Conservation (phyloP, 1,140 invertebrate species). For the Nasonia longicornis region DNA sequence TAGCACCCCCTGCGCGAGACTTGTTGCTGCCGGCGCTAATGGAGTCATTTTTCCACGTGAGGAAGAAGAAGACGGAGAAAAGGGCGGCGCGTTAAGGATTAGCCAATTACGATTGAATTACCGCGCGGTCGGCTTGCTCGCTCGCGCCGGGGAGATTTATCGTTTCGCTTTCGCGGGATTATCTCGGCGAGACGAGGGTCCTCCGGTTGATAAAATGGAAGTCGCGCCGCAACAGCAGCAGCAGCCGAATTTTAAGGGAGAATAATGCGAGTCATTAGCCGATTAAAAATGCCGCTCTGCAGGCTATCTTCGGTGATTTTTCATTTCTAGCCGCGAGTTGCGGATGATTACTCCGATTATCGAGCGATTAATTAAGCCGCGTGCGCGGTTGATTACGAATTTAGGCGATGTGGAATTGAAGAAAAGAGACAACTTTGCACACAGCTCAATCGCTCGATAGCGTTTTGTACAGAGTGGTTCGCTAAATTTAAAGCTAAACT, state of each 20-base stretch:
- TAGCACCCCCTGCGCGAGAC: constrained; percentile 58
- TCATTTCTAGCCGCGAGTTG: background rate
- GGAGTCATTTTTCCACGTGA: constrained; percentile 67
- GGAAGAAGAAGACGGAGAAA: background rate
- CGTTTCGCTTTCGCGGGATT: constrained; percentile 45
- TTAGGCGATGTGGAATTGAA: too few relatives aligned
- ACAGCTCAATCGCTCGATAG: too few relatives aligned
- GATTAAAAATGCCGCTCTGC: constrained; percentile 30
- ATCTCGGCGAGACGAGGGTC: constrained; percentile 12
- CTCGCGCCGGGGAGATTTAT: constrained; percentile 60
- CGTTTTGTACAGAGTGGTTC: too few relatives aligned
- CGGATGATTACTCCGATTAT: background rate
- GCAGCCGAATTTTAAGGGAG: constrained; percentile 12
- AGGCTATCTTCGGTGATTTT: background rate
- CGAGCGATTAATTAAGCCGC: background rate
- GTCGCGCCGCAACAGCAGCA: background rate
- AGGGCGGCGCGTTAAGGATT: constrained; percentile 63
- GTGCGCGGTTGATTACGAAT: too few relatives aligned
- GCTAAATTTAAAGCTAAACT: background rate
- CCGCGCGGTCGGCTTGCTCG: constrained; percentile 48
- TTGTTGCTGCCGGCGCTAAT: constrained; percentile 65
- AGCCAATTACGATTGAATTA: constrained; percentile 70
- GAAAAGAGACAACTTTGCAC: too few relatives aligned
- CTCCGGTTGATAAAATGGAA: constrained; percentile 6
- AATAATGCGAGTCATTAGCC: constrained; percentile 30